Evolutionary conservation across 2,888 invertebrate genomes (phyloP).

Genomic region (Idaea dimidiata): DNA sequence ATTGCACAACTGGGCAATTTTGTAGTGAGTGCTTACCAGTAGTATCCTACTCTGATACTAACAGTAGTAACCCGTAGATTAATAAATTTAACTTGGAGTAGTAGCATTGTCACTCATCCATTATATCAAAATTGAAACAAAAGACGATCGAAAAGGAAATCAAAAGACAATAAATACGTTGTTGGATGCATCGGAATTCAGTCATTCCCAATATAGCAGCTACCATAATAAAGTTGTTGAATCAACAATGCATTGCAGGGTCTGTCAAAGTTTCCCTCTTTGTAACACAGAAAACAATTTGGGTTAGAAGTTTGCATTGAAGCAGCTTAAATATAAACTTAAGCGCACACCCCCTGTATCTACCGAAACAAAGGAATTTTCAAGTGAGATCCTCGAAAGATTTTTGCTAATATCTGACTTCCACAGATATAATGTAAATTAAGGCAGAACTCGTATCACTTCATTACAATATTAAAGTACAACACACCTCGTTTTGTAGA

Average conservation of each 20-base stretch:
- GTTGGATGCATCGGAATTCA: too few relatives aligned
- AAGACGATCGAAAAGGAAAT: too few relatives aligned
- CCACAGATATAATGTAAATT: neutral
- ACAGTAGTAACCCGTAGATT: too few relatives aligned
- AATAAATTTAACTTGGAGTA: too few relatives aligned
- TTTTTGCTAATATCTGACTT: constrained; percentile 10
- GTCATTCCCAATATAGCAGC: neutral
- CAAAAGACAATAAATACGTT: too few relatives aligned
- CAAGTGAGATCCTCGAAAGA: constrained; percentile 1
- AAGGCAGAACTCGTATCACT: neutral
- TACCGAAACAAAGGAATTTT: neutral
- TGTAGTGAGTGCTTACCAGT: too few relatives aligned
- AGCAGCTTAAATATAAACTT: neutral
- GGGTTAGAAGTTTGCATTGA: neutral
- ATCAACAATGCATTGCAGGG: neutral
- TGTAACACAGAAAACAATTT: neutral
- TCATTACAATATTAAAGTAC: neutral
- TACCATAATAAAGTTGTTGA: neutral
- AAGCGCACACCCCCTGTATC: constrained; percentile 17
- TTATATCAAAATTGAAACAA: too few relatives aligned
- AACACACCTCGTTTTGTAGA: constrained; percentile 24
- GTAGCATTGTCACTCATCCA: too few relatives aligned
- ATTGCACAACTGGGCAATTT: too few relatives aligned
- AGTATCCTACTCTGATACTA: too few relatives aligned
- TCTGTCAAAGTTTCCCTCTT: neutral